Percentiles rank a stretch among this genome's conserved stretches.
phyloP scores from a whole-genome alignment of 2,113 vertebrate genomes.

The Peromyscus polionotus region DNA sequence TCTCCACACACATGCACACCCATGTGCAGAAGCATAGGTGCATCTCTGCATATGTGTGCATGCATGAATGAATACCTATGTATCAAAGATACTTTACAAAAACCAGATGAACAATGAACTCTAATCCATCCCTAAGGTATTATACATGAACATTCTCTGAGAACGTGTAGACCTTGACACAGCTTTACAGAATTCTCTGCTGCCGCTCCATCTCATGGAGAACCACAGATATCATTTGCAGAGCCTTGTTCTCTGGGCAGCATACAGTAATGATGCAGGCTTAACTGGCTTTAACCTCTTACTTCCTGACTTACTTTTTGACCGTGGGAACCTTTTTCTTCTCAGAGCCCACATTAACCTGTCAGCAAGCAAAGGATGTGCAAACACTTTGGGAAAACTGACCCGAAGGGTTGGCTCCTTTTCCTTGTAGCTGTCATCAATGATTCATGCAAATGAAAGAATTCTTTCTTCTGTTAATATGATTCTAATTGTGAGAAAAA shows the following conservation, averaged over 20 bases:
- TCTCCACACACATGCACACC: background rate
- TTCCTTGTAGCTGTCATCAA: background rate
- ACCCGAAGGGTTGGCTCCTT: background rate
- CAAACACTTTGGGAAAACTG: conserved; percentile 20
- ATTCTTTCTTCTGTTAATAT: conserved; percentile 44
- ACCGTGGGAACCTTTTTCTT: conserved; percentile 45
- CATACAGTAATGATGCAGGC: background rate
- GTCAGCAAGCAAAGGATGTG: conserved; percentile 29
- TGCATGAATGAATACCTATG: background rate
- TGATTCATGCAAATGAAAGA: conserved; percentile 30
- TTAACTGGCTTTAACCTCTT: conserved; percentile 59
- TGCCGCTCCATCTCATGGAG: background rate
- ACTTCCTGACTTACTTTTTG: conserved; percentile 40
- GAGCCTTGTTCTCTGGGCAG: background rate
- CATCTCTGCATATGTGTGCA: background rate
- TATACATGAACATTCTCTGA: background rate
- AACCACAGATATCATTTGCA: conserved; percentile 11
- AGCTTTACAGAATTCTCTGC: conserved; percentile 26
- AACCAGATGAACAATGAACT: conserved; percentile 19
- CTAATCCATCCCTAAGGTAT: conserved; percentile 6
- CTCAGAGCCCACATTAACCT: conserved; percentile 55
- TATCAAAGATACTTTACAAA: conserved; percentile 61
- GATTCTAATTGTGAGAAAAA: conserved; percentile 43
- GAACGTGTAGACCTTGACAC: background rate
- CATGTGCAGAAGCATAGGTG: background rate